Evolutionary conservation across 2,888 invertebrate genomes (phyloP).

Genomic region (Synergus laeviventris): DNA sequence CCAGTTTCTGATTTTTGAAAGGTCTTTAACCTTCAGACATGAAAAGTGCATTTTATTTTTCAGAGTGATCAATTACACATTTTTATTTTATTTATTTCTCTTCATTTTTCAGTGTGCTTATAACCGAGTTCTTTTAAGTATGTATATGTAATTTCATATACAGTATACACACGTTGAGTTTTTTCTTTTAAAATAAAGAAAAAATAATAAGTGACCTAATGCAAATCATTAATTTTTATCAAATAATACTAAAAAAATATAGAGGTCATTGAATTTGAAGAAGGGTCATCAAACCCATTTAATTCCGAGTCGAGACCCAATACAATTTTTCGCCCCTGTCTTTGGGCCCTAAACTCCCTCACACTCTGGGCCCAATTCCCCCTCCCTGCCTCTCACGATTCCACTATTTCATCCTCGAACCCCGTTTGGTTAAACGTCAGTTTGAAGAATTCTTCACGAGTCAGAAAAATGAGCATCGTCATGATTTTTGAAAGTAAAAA

Average conservation of each 20-base stretch:
- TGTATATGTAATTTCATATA: background rate
- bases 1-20: constrained; percentile 33
- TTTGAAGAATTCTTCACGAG: constrained; percentile 76
- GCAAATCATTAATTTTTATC: background rate
- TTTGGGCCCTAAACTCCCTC: constrained; percentile 43
- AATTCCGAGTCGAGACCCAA: constrained; percentile 25
- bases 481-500: constrained; percentile 77
- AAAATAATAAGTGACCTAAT: too few relatives aligned
- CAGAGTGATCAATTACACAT: background rate
- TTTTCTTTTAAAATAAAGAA: too few relatives aligned
- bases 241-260: background rate
- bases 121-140: background rate
- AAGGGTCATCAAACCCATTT: constrained; percentile 38
- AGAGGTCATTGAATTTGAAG: constrained; percentile 29
- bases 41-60: background rate
- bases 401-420: constrained; percentile 49
- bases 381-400: constrained; percentile 19
- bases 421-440: constrained; percentile 73
- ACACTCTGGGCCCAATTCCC: constrained; percentile 38
- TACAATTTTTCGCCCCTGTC: constrained; percentile 51
- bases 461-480: constrained; percentile 76
- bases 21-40: constrained; percentile 20
- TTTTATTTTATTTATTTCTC: background rate
- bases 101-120: background rate
- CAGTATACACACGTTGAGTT: too few relatives aligned